phyloP scores from a whole-genome alignment of 2,888 invertebrate genomes.

The Calliopum simillimum region DNA sequence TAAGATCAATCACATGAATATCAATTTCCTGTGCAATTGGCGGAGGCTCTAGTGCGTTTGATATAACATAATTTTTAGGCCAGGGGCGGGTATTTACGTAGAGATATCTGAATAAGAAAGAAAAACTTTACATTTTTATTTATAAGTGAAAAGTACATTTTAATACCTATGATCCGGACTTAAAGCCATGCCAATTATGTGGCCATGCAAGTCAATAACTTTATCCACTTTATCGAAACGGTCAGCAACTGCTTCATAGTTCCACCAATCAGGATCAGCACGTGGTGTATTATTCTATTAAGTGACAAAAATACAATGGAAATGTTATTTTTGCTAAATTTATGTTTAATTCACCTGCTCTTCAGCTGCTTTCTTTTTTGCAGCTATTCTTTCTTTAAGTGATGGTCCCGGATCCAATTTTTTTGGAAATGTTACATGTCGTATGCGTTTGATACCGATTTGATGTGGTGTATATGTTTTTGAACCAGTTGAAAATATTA shows the following conservation, averaged over 20 bases:
- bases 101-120: slow-evolving; percentile 71
- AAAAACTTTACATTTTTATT: background rate
- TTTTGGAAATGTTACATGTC: slow-evolving; percentile 76
- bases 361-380: slow-evolving; percentile 70
- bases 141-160: background rate
- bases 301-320: slow-evolving; percentile 36
- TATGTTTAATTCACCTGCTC: slow-evolving; percentile 51
- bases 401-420: slow-evolving; percentile 77
- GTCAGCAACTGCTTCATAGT: slow-evolving; percentile 76
- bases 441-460: slow-evolving; percentile 82
- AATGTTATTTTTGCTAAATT: slow-evolving; percentile 27
- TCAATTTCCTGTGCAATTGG: slow-evolving; percentile 89
- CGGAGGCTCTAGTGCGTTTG: slow-evolving; percentile 82
- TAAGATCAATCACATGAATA: slow-evolving; percentile 86
- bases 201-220: slow-evolving; percentile 84
- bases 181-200: slow-evolving; percentile 88
- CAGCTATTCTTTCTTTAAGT: slow-evolving; percentile 74
- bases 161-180: slow-evolving; percentile 80
- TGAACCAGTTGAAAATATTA: slow-evolving; percentile 86
- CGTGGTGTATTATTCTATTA: slow-evolving; percentile 63
- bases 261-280: slow-evolving; percentile 75
- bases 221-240: slow-evolving; percentile 82
- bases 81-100: slow-evolving; percentile 88
- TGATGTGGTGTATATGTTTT: slow-evolving; percentile 89
- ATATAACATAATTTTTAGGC: slow-evolving; percentile 81